Evolutionary conservation across 1,140 invertebrate genomes (phyloP), one percentile per base, ranked within the genome.

Genomic region (Tribolium castaneum): DNA sequence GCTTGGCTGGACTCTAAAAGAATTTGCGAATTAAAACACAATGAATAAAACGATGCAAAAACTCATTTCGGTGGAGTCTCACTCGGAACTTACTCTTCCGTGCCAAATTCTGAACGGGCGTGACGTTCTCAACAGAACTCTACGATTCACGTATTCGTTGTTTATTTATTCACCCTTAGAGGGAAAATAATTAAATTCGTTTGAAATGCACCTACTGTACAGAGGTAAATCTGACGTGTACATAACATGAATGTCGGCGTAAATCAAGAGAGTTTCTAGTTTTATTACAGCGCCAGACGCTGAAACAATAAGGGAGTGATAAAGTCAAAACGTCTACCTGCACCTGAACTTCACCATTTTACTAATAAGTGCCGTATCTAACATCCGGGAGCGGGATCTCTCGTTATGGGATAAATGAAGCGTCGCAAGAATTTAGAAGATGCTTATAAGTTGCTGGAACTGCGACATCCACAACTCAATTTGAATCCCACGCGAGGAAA

Each of bases 21-120:
- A 80, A 78, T 75, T 75, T 70, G 51, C 62, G 76, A 74, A 80
- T 78, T 80, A 80, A 78, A 80, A 70, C 79, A 79, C 62, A 78
- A 78, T 75, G 70, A 79, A 76, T 73, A 80, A 78, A 80, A 77
- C 76, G 79, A 71, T 73, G 76, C 71, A 80, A 77, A 78, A 80
- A 80, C 71, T 75, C 72, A 75, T 75, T 80, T 80, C 70, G 54
- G 35, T 76, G 39, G 59, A 70, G 52, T 54, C 49, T 54, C 70
- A 73, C 49, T 72, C 7, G 39, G n/a, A 71, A 52, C 25, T 51
- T 72, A 72, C 50, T 72, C 70, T 72, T 51, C 70, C 70, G 50
- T 72, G 22, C 50, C 25, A 49, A 54, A 73, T 73, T 73, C 19
- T 6, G 71, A 51, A 73, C 45, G 5, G 52, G 49, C 52, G 12